Conservation (phyloP, 2,113 vertebrate species). For the Pelusios castaneus region DNA sequence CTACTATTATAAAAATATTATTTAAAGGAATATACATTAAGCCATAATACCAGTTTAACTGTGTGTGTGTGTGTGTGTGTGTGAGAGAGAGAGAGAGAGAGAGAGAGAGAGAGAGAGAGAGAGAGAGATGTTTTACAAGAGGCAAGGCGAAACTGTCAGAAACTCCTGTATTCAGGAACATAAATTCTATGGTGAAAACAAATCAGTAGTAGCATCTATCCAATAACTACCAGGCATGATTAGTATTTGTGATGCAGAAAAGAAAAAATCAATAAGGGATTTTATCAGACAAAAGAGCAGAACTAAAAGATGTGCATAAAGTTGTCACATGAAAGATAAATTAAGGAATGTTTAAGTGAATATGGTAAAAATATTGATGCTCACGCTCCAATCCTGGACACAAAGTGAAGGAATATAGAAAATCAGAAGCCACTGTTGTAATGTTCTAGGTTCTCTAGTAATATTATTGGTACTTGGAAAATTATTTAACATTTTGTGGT, state of each 20-base stretch:
- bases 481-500: neutral
- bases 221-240: accelerated
- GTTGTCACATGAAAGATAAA: neutral
- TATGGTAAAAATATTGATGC: neutral
- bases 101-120: neutral
- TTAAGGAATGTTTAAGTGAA: neutral
- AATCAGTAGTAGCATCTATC: neutral
- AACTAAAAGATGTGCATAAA: neutral
- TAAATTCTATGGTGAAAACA: neutral
- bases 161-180: neutral
- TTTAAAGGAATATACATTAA: constrained; percentile 19
- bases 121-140: neutral
- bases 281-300: neutral
- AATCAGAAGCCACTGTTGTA: neutral
- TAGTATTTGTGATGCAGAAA: neutral
- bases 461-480: neutral
- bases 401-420: neutral
- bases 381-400: neutral
- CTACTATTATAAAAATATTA: constrained; percentile 1
- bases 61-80: too few species aligned
- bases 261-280: neutral
- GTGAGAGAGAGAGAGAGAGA: neutral
- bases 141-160: neutral
- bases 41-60: neutral
- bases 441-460: accelerated